Evolutionary conservation across 2,797 vertebrate species (phyloP), one percentile per base, ranked within the genome.

Genomic region (Anguilla pacifica): DNA sequence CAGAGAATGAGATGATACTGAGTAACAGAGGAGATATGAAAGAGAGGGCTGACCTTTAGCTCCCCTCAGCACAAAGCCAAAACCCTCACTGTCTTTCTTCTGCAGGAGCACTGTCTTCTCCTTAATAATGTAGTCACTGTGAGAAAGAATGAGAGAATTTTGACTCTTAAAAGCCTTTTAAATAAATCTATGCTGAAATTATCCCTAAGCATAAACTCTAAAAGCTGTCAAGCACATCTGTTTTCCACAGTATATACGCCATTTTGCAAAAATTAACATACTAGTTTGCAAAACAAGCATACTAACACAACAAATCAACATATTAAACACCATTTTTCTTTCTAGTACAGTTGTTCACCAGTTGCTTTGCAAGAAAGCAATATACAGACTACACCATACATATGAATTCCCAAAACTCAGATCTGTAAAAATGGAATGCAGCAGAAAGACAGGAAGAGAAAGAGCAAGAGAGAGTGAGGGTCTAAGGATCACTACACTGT

Each of bases 51-150:
- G 95, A 99, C 98, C 98, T 97, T 98, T 98, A 92, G 98, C 98
- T 93, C 98, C 98, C 89, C 98, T 94, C 88, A 99, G 97, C 92
- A 98, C 98, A 94, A 99, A 99, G 91, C 98, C 98, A 88, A 98
- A 98, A 86, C 98, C 98, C 93, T 98, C 97, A 92, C 97, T 98
- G 96, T 98, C 98, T 94, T 98, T 98, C 95, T 98, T 98, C 96
- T 98, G 98, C 91, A 98, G 96, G 93, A 98, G 95, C 88, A 98
- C 98, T 64, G 97, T 98, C 95, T 99, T 99, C 96, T 98, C 98
- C 95, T 98, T 98, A 94, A 99, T 98, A 96, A 99, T 97, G 97
- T 98, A 99, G 96, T 99, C 98, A 95, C 98, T 98, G 84, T 43
- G n/a, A 79, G 84, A 88, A 31, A 79, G 17, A 74, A 49, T 72